These are phyloP conservation scores for Pasiphila rectangulata DNA, from an alignment of 2,888 invertebrate species.

Conservation along the genomic window DNA sequence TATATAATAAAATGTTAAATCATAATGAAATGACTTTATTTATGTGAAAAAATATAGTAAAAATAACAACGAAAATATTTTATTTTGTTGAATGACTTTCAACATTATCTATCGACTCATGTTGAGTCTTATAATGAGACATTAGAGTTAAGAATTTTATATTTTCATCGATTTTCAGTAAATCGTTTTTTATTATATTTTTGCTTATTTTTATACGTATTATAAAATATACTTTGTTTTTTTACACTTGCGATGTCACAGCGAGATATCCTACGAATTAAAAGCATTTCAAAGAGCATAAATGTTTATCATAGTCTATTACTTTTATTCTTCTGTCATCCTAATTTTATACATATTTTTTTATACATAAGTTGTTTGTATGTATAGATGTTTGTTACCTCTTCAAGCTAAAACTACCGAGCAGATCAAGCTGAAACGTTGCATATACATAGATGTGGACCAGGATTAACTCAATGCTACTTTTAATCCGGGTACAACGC, in stretches of 20 bases:
- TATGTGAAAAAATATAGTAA: not conserved
- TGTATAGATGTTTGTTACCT: no score
- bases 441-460: no score
- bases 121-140: constrained; percentile 58
- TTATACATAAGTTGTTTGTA: no score
- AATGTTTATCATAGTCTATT: not conserved
- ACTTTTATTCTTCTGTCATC: no score
- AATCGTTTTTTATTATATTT: not conserved
- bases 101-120: constrained; percentile 62
- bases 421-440: no score
- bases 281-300: not conserved
- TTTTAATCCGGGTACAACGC: no score
- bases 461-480: no score
- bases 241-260: no score
- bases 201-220: not conserved
- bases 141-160: constrained; percentile 5
- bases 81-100: constrained; percentile 54
- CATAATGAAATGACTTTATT: not conserved
- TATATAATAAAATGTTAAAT: not conserved
- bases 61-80: constrained; percentile 10
- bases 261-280: not conserved
- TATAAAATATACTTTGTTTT: no score
- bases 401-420: no score
- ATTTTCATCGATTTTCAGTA: not conserved
- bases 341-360: no score